Base-by-base conservation (phyloP, 30 jellyfish, hydroid and myxozoan species). In the Rhopilema esculentum region DNA sequence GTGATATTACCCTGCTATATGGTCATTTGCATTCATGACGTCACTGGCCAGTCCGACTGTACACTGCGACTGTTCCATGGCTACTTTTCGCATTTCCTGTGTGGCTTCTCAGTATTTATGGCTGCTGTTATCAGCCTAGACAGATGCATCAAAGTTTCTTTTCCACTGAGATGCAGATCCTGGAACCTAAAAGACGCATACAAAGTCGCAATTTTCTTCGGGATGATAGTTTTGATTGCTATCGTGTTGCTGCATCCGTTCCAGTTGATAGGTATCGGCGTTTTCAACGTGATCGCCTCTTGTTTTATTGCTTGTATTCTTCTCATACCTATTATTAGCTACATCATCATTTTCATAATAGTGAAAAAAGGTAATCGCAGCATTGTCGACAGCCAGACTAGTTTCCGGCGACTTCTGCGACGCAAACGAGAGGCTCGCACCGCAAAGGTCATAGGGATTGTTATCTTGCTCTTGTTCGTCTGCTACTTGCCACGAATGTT, bases 31-130 rank as follows among this genome's bases (percentile, higher is more conserved):
- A 24, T 71, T 17, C 65, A 27, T 17, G 82, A 71, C 66, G 22
- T 71, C 28, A 21, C 49, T 15, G 82, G 82, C 17, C 21, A 6
- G 9, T 29, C 66, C 6, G 25, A 17, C 29, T 8, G 66, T 4
- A 4, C 17, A 8, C 66, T 71, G 1, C 63, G 82, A 17, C 4
- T 71, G 66, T 29, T 71, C 66, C 82, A 71, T 30, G 82, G 66
- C 16, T 30, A 71, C 62, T 12, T 27, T 0, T 62, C 87, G 75
- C 52, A 77, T 25, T 24, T 77, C 64, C 30, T 77, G 29, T 77
- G 87, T 16, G 87, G 87, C 51, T 77, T 64, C 66, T 77, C 87
- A 1, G 74, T 53, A 12, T 20, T 53, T 2, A 77, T 63, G 75
- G 19, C 51, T 27, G 87, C 76, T 57, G 63, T 51, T 8, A 63